phyloP scores from a whole-genome alignment of 2,113 vertebrate species.

The Lepidothrix coronata region DNA sequence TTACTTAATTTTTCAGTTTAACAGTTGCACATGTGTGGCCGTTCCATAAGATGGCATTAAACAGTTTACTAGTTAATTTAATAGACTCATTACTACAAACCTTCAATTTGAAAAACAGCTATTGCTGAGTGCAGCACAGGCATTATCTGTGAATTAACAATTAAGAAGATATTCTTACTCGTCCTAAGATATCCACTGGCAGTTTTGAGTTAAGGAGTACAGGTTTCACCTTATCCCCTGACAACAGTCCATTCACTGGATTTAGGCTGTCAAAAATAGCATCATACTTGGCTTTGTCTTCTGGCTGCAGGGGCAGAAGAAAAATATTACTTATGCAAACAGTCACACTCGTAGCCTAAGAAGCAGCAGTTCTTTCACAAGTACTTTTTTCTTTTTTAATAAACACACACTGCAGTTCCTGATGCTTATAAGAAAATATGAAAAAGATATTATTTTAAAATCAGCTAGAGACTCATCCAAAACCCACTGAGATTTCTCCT shows the following conservation, averaged over 20 bases:
- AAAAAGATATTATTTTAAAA: not conserved
- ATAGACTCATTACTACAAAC: not conserved
- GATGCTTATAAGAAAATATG: not conserved
- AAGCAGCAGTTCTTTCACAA: not conserved
- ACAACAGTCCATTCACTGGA: conserved; percentile 88
- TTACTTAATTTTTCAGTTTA: not conserved
- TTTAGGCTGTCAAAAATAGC: conserved; percentile 94
- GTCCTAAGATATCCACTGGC: conserved; percentile 93
- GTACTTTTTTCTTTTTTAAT: not conserved
- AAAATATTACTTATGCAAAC: not conserved
- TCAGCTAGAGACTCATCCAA: not conserved
- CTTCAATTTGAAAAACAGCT: not conserved
- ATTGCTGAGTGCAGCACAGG: not conserved
- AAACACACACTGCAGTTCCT: not conserved
- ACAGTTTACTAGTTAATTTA: not conserved
- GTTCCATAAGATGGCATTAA: not conserved
- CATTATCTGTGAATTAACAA: not conserved
- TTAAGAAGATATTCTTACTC: conserved; percentile 78
- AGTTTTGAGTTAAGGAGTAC: conserved; percentile 98
- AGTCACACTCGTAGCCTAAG: not conserved
- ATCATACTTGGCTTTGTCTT: conserved; percentile 96
- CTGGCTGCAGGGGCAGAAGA: conserved; percentile 75
- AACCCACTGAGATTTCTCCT: not conserved
- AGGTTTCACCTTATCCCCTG: conserved; percentile 97
- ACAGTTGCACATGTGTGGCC: not conserved